phyloP scores from a whole-genome alignment of 2,888 invertebrate genomes.

The Xylota sylvarum region DNA sequence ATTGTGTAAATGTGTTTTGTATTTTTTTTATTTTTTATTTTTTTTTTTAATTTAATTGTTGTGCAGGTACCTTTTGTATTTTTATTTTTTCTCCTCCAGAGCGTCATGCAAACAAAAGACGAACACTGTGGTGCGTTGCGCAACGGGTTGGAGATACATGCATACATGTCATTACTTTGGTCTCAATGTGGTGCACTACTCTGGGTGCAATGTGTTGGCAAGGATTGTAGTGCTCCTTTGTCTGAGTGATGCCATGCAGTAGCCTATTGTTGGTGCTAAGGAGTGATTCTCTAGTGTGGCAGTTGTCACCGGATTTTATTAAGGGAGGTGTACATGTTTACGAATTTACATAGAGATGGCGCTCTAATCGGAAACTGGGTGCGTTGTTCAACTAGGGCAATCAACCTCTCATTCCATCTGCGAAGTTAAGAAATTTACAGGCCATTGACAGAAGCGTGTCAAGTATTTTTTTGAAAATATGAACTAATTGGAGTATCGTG shows the following conservation, averaged over 20 bases:
- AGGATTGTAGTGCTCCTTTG: constrained; percentile 28
- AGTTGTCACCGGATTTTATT: not conserved
- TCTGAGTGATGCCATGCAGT: constrained; percentile 16
- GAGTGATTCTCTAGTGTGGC: constrained; percentile 11
- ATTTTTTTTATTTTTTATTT: not conserved
- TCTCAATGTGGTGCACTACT: constrained; percentile 1
- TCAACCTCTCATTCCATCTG: too few species aligned
- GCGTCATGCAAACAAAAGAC: not conserved
- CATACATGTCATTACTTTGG: constrained; percentile 22
- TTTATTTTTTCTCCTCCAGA: not conserved
- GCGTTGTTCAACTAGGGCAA: too few species aligned
- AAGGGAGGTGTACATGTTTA: too few species aligned
- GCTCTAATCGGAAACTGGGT: too few species aligned
- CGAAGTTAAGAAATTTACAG: too few species aligned
- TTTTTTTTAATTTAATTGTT: constrained; percentile 19
- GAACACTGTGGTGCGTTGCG: constrained; percentile 16
- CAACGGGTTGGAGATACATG: constrained; percentile 26
- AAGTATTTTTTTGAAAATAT: too few species aligned
- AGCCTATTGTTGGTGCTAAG: not conserved
- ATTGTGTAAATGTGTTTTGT: not conserved
- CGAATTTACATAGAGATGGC: too few species aligned
- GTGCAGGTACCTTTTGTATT: not conserved
- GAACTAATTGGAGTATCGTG: too few species aligned
- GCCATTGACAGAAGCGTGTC: too few species aligned
- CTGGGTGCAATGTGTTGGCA: constrained; percentile 9